These are phyloP conservation scores for Noctua janthina DNA, from an alignment of 2,888 invertebrate species.

Conservation along the genomic window DNA sequence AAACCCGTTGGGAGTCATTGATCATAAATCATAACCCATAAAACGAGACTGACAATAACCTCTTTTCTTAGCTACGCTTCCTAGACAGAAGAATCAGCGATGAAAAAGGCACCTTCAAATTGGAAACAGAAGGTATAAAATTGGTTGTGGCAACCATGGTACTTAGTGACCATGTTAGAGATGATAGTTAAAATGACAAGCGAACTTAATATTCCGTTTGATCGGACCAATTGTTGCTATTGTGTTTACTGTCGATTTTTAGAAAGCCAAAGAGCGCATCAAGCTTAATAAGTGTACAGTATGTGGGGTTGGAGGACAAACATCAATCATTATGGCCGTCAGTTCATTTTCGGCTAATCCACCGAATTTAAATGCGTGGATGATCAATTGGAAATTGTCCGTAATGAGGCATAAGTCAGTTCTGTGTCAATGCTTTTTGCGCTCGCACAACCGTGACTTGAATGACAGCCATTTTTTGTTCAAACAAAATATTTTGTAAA, in stretches of 20 bases:
- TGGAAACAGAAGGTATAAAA: conserved; percentile 56
- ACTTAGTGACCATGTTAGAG: conserved; percentile 76
- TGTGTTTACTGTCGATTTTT: conserved; percentile 87
- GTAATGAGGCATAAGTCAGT: conserved; percentile 75
- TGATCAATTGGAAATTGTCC: conserved; percentile 82
- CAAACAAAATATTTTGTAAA: conserved; percentile 69
- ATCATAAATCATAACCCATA: conserved; percentile 91
- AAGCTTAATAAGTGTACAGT: conserved; percentile 78
- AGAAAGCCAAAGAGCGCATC: conserved; percentile 80
- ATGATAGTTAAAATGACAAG: conserved; percentile 89
- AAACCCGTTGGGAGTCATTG: conserved; percentile 90
- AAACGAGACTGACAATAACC: conserved; percentile 89
- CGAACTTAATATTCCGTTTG: conserved; percentile 90
- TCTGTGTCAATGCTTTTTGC: conserved; percentile 75
- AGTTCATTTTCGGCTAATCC: conserved; percentile 81
- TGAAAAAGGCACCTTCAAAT: conserved; percentile 68
- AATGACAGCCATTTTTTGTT: conserved; percentile 70
- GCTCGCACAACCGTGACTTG: conserved; percentile 55
- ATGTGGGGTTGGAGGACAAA: conserved; percentile 82
- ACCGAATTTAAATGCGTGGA: conserved; percentile 80
- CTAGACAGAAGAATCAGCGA: conserved; percentile 71
- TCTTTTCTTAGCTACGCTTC: conserved; percentile 85
- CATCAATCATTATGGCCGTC: conserved; percentile 85
- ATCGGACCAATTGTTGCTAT: conserved; percentile 90
- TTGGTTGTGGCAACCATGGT: conserved; percentile 52